A percentile compares a stretch with the other conserved stretches of the same genome.
Evolutionary conservation across 2,113 vertebrate genomes (phyloP).

Genomic region (Syngnathus typhle): DNA sequence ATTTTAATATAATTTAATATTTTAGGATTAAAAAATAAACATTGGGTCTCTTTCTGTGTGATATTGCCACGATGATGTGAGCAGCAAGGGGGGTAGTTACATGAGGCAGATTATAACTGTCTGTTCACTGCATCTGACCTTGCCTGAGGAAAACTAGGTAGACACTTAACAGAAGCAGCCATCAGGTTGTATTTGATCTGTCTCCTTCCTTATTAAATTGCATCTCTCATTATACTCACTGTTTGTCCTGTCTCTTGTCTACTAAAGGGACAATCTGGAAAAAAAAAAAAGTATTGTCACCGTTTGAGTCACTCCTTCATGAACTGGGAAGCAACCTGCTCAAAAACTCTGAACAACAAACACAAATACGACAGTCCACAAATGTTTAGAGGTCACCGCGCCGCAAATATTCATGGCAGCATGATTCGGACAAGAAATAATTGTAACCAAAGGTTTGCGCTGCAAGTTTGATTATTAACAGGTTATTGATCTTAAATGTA

Average conservation of each 20-base stretch:
- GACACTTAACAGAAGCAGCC: neutral
- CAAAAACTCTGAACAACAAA: neutral
- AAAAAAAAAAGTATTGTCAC: neutral
- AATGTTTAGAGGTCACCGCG: neutral
- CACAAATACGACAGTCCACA: no score
- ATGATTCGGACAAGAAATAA: neutral
- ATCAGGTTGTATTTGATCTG: neutral
- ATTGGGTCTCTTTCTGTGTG: no score
- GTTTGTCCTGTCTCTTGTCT: neutral
- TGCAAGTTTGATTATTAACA: neutral
- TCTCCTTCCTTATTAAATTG: neutral
- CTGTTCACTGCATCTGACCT: neutral
- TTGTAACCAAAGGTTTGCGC: neutral
- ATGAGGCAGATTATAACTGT: neutral
- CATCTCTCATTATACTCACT: neutral
- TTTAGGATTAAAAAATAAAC: no score
- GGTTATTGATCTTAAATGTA: neutral
- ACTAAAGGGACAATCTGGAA: neutral
- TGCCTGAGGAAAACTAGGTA: neutral
- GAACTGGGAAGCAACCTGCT: neutral
- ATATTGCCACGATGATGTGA: no score
- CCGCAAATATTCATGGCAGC: neutral
- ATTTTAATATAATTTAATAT: no score
- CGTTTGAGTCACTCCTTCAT: neutral
- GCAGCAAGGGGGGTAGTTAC: neutral